These are phyloP conservation scores for Zaprionus nigranus DNA, from an alignment of 1,140 invertebrate species.

Conservation along the genomic window DNA sequence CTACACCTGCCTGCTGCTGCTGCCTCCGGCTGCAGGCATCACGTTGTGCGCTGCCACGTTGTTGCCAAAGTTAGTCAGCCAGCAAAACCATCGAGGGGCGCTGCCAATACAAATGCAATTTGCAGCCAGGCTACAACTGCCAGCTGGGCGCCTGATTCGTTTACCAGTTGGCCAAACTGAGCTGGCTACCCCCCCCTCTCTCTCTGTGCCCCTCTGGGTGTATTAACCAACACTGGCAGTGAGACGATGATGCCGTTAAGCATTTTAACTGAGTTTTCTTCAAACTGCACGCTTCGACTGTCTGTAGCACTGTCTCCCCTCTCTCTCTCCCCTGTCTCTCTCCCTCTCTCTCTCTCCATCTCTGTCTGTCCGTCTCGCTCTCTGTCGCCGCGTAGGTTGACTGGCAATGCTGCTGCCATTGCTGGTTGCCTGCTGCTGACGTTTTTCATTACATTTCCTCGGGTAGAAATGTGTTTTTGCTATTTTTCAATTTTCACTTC, in stretches of 20 bases:
- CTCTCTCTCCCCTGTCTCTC: background rate
- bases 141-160: conserved; percentile 80
- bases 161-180: conserved; percentile 62
- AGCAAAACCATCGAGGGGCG: conserved; percentile 65
- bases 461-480: conserved; percentile 75
- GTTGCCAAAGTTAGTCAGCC: conserved; percentile 51
- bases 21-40: background rate
- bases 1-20: conserved; percentile 41
- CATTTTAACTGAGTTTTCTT: conserved; percentile 79
- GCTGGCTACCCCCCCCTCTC: background rate
- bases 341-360: background rate
- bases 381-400: conserved; percentile 30
- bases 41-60: conserved; percentile 11
- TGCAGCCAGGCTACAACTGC: conserved; percentile 70
- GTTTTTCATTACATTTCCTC: conserved; percentile 77
- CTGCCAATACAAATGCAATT: conserved; percentile 83
- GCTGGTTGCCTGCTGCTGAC: conserved; percentile 59
- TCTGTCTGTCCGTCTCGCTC: conserved; percentile 6
- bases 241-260: conserved; percentile 67
- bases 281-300: conserved; percentile 37
- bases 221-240: conserved; percentile 27
- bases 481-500: conserved; percentile 83
- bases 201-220: background rate
- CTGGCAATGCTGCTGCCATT: conserved; percentile 31
- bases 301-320: background rate